phyloP scores from a whole-genome alignment of 1,140 invertebrate species.

The Diachasma alloeum region DNA sequence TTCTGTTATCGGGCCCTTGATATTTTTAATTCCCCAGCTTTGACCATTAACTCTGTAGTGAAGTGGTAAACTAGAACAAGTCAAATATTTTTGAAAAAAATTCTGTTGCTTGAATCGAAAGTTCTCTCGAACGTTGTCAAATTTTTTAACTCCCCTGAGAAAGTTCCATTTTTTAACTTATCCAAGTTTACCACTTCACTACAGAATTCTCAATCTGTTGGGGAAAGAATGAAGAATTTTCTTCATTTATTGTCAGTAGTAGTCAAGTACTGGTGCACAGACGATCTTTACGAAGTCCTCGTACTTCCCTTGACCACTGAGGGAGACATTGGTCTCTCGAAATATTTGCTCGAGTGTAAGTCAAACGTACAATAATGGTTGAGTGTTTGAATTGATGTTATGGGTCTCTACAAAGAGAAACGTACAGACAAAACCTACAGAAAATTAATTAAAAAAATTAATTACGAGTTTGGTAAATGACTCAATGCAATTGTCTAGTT shows the following conservation, averaged over 20 bases:
- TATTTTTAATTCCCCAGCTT: too few species aligned
- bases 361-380: background rate
- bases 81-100: too few species aligned
- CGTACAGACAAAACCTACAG: slow-evolving; percentile 62
- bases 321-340: slow-evolving; percentile 87
- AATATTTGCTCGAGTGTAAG: slow-evolving; percentile 88
- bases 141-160: too few species aligned
- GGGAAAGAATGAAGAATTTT: background rate
- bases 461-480: too few species aligned
- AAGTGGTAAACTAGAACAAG: too few species aligned
- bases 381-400: background rate
- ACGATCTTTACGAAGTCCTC: slow-evolving; percentile 94
- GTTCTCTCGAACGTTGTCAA: too few species aligned
- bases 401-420: background rate
- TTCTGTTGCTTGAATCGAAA: too few species aligned
- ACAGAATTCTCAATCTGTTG: background rate
- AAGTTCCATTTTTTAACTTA: too few species aligned
- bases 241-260: slow-evolving; percentile 72
- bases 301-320: slow-evolving; percentile 85
- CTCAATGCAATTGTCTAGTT: too few species aligned
- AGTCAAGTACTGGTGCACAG: slow-evolving; percentile 93
- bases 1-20: background rate
- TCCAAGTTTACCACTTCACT: too few species aligned
- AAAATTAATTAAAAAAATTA: too few species aligned
- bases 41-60: too few species aligned